These are phyloP conservation scores for Sitta carolinensis DNA, from an alignment of 2,797 vertebrate species.

Conservation along the genomic window DNA sequence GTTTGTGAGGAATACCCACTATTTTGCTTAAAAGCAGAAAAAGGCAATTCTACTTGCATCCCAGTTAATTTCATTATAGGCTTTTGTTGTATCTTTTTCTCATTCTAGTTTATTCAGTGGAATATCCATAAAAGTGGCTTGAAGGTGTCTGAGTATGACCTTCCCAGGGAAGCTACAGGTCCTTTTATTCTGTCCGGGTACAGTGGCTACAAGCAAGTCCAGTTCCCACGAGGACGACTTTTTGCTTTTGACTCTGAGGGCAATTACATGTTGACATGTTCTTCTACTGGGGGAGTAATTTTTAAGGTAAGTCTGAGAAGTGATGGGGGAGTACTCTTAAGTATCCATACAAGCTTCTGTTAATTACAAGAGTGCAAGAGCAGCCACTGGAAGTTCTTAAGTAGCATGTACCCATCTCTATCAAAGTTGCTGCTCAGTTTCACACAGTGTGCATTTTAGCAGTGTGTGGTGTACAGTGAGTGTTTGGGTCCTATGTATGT, in stretches of 20 bases:
- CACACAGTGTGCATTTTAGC: not conserved
- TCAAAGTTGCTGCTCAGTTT: not conserved
- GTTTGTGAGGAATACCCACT: not conserved
- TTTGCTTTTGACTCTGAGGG: conserved; percentile 97
- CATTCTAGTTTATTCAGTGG: conserved; percentile 93
- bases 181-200: conserved; percentile 94
- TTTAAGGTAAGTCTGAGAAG: conserved; percentile 81
- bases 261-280: conserved; percentile 91
- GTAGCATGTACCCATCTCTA: not conserved
- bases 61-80: not conserved
- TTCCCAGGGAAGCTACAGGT: conserved; percentile 89
- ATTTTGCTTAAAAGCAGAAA: not conserved
- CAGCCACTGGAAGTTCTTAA: not conserved
- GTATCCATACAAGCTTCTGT: not conserved
- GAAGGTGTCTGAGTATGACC: conserved; percentile 87
- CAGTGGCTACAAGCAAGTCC: conserved; percentile 93
- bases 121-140: conserved; percentile 95
- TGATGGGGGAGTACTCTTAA: not conserved
- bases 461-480: not conserved
- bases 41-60: not conserved
- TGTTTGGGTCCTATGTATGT: not conserved
- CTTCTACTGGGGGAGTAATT: conserved; percentile 87
- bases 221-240: conserved; percentile 89
- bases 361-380: not conserved
- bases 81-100: not conserved